Evolutionary conservation across 2,113 vertebrate genomes (phyloP).

Genomic region (Epinephelus cyanopodus): DNA sequence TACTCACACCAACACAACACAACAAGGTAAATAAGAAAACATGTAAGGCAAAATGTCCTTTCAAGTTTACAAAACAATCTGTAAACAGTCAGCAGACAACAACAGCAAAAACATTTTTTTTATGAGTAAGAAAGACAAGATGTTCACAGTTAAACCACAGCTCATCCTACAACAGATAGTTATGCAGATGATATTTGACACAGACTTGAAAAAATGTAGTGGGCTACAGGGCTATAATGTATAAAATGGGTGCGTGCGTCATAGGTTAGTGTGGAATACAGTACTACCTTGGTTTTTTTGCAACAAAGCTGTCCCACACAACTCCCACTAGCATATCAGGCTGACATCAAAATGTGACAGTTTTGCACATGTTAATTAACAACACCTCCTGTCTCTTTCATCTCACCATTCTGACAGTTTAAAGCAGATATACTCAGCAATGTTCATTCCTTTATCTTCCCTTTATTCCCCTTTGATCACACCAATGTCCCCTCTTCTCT

Average conservation of each 20-base stretch:
- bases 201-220: background rate
- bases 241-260: background rate
- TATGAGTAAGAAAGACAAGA: constrained; percentile 22
- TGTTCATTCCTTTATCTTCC: background rate
- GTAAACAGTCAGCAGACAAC: constrained; percentile 70
- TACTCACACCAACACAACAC: constrained; percentile 40
- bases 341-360: background rate
- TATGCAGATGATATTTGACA: background rate
- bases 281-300: constrained; percentile 3
- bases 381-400: background rate
- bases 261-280: background rate
- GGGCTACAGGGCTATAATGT: background rate
- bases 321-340: background rate
- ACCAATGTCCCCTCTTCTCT: background rate
- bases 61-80: constrained; percentile 47
- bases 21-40: constrained; percentile 25
- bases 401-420: background rate
- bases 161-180: background rate
- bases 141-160: background rate
- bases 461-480: background rate
- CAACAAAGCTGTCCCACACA: background rate
- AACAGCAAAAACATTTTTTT: constrained; percentile 71
- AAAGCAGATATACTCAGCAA: background rate
- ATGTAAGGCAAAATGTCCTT: constrained; percentile 61
- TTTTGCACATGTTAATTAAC: background rate